Conservation (phyloP, 2,888 invertebrate species). For the Volucella bombylans region DNA sequence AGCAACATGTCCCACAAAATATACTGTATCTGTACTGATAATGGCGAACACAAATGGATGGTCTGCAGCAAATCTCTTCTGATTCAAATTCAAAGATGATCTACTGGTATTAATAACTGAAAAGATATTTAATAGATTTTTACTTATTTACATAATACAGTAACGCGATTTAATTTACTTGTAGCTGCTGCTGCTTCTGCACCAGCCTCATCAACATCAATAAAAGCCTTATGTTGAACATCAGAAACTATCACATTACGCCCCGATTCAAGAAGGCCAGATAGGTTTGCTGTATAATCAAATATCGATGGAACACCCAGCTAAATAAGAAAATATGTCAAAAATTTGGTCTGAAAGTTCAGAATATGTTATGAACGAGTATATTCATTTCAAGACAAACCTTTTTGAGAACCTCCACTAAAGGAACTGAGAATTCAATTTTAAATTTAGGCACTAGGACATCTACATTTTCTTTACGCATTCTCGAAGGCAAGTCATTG, state of each 20-base stretch:
- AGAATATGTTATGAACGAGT: no score
- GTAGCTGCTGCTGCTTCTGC: no score
- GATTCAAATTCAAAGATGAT: no score
- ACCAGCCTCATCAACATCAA: conserved; percentile 90
- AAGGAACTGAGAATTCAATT: conserved; percentile 83
- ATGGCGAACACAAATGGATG: conserved; percentile 80
- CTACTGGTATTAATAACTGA: no score
- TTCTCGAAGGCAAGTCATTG: conserved; percentile 82
- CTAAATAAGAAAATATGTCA: conserved; percentile 81
- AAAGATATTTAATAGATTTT: no score
- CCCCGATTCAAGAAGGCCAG: conserved; percentile 84
- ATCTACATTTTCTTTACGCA: conserved; percentile 84
- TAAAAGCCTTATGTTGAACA: conserved; percentile 92
- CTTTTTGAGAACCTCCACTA: conserved; percentile 84
- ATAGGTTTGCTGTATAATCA: conserved; percentile 85
- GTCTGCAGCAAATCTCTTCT: conserved; percentile 76
- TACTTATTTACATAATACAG: neutral
- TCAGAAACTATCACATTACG: conserved; percentile 86
- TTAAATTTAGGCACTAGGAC: conserved; percentile 90
- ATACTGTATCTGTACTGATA: conserved; percentile 75
- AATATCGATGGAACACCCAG: conserved; percentile 89
- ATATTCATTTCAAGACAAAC: conserved; percentile 82
- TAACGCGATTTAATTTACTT: neutral
- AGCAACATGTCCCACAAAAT: conserved; percentile 76
- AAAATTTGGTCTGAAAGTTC: neutral